These are phyloP conservation scores for Pangasianodon hypophthalmus DNA, from an alignment of 2,113 vertebrate genomes.

Conservation along the genomic window DNA sequence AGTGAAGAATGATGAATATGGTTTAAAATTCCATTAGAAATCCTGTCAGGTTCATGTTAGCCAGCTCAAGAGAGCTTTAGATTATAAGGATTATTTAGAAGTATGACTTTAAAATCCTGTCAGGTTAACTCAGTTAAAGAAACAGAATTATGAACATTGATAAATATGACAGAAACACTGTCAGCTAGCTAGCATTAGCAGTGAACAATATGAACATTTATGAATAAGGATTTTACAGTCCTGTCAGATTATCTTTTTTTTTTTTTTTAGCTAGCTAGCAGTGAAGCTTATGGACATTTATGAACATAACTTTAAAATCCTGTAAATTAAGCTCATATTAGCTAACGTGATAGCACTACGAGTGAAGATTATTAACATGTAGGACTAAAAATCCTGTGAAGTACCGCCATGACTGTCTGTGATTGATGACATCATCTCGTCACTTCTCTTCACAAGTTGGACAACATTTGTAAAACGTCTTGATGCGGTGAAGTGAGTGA, in stretches of 20 bases:
- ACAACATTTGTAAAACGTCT: conserved; percentile 4
- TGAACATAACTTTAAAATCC: not conserved
- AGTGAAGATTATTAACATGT: not conserved
- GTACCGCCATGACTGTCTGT: not conserved
- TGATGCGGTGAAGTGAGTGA: conserved; percentile 46
- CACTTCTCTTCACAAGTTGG: not conserved
- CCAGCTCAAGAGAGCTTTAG: not conserved
- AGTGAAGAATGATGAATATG: not conserved
- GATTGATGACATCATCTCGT: conserved; percentile 12
- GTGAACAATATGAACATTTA: not conserved
- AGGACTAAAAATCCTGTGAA: not conserved
- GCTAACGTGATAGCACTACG: not conserved
- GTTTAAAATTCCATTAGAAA: not conserved
- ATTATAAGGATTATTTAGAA: not conserved
- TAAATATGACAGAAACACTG: not conserved
- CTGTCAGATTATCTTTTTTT: not conserved
- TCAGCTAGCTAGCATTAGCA: not conserved
- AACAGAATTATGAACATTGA: not conserved
- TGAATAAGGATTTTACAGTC: not conserved
- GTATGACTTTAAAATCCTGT: not conserved
- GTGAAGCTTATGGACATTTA: not conserved
- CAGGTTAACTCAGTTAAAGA: not conserved
- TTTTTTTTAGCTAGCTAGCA: not conserved
- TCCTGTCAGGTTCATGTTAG: not conserved
- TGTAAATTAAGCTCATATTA: not conserved